Evolutionary conservation across 1,140 invertebrate genomes (phyloP).

Genomic region (Bicyclus anynana): DNA sequence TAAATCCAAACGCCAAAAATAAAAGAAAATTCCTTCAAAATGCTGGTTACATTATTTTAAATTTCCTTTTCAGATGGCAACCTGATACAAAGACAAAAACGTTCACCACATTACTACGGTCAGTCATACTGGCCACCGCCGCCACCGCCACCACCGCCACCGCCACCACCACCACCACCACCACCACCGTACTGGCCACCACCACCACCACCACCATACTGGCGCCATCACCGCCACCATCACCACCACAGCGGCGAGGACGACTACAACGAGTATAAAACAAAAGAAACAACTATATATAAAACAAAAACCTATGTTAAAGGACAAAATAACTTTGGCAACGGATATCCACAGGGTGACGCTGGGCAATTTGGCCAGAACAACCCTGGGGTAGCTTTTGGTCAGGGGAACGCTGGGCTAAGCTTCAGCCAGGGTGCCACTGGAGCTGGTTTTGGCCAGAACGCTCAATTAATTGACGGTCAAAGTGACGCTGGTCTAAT

Average conservation of each 20-base stretch:
- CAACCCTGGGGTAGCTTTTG: no score
- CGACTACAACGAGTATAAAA: neutral
- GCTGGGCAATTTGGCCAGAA: neutral
- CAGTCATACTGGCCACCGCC: slow-evolving; percentile 12
- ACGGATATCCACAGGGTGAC: neutral
- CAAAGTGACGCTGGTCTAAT: neutral
- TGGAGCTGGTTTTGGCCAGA: no score
- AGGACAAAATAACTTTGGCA: neutral
- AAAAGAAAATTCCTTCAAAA: no score
- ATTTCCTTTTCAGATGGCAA: slow-evolving; percentile 30
- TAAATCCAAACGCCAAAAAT: no score
- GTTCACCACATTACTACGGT: slow-evolving; percentile 34
- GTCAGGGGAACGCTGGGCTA: neutral
- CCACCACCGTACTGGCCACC: slow-evolving; percentile 28
- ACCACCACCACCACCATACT: slow-evolving; percentile 18
- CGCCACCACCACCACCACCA: slow-evolving; percentile 31
- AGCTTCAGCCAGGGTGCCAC: no score
- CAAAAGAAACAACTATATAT: neutral
- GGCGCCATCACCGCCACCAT: neutral
- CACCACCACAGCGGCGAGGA: neutral
- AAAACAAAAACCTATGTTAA: neutral
- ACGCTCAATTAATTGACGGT: no score
- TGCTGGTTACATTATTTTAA: no score
- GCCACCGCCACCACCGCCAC: slow-evolving; percentile 27
- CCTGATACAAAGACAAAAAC: slow-evolving; percentile 32